These are phyloP conservation scores for Ceuthmochares aereus DNA, from an alignment of 2,113 vertebrate species.

Conservation along the genomic window DNA sequence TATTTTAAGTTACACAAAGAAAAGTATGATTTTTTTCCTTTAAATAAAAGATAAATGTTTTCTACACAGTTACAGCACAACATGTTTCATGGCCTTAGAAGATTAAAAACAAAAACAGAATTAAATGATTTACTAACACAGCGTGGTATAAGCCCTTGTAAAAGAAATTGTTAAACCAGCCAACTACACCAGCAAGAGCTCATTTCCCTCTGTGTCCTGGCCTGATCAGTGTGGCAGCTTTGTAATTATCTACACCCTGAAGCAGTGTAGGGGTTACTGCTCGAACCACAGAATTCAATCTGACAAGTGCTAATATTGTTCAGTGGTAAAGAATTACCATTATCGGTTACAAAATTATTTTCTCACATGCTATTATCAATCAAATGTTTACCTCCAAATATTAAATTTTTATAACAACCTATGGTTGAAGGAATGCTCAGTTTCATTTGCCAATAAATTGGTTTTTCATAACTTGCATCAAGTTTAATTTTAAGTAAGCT, in stretches of 20 bases:
- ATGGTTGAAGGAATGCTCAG: constrained; percentile 85
- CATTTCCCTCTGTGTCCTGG: constrained; percentile 6
- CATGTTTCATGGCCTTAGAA: constrained; percentile 38
- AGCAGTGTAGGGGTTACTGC: neutral
- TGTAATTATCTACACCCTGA: constrained; percentile 15
- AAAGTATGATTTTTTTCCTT: neutral
- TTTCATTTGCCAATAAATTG: constrained; percentile 91
- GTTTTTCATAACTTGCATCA: constrained; percentile 99
- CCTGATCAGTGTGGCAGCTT: constrained; percentile 26
- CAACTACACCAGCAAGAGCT: neutral
- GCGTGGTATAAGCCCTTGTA: constrained; percentile 1
- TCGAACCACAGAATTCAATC: neutral
- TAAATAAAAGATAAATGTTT: neutral
- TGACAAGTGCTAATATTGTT: constrained; percentile 46
- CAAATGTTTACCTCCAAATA: constrained; percentile 79
- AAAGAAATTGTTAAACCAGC: neutral
- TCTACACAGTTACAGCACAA: constrained; percentile 11
- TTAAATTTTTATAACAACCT: constrained; percentile 81
- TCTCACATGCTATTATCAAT: constrained; percentile 56
- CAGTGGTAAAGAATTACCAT: constrained; percentile 38
- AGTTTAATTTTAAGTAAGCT: constrained; percentile 95
- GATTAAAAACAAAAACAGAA: neutral
- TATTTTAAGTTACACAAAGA: neutral
- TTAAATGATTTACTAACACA: constrained; percentile 34
- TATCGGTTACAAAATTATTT: constrained; percentile 28